Evolutionary conservation across 2,113 vertebrate species (phyloP).

Genomic region (Neomonachus schauinslandi): DNA sequence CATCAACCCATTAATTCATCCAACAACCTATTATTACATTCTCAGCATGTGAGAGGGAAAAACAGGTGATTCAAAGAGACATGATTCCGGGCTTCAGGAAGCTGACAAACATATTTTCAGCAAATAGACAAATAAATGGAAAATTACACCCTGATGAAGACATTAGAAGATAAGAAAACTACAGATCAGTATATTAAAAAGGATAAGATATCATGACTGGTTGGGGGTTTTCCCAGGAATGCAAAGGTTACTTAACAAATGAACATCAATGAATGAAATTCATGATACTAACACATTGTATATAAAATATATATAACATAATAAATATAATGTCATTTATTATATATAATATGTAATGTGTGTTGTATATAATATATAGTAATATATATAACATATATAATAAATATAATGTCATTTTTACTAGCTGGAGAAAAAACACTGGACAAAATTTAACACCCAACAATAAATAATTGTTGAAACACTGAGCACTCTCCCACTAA

Average conservation of each 20-base stretch:
- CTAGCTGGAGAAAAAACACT: background rate
- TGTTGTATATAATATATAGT: background rate
- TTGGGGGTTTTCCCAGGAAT: background rate
- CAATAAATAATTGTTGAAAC: background rate
- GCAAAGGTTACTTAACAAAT: background rate
- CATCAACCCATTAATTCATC: background rate
- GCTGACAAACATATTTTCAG: background rate
- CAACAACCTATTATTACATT: background rate
- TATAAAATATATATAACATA: too few relatives aligned
- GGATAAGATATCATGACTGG: too few relatives aligned
- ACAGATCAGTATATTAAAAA: background rate
- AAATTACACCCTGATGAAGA: background rate
- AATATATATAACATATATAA: background rate
- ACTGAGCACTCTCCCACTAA: accelerated
- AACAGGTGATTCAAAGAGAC: background rate
- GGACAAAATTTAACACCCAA: background rate
- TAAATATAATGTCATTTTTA: background rate
- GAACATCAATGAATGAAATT: background rate
- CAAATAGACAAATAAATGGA: background rate
- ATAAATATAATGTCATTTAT: background rate
- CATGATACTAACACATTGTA: background rate
- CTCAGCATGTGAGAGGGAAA: background rate
- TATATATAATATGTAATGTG: background rate
- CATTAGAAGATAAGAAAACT: background rate
- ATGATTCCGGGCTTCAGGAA: background rate